Percentiles rank a stretch among this genome's conserved stretches.
Evolutionary conservation across 1,140 invertebrate species (phyloP).

Genomic region (Ericerus pela): DNA sequence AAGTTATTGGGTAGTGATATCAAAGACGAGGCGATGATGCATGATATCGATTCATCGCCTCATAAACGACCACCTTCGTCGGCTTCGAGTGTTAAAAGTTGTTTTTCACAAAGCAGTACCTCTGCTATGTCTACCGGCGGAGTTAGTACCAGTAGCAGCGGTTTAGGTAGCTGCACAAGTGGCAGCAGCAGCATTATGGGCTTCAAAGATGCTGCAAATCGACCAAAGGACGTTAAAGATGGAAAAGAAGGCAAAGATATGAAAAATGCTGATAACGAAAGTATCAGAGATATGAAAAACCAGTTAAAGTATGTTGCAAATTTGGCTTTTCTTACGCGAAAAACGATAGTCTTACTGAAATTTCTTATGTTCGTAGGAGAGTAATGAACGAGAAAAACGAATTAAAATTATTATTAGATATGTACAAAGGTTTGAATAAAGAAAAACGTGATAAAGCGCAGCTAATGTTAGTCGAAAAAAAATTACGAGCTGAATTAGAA

Average conservation of each 20-base stretch:
- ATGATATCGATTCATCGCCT: too few species aligned
- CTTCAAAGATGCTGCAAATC: not conserved
- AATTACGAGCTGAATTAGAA: slow-evolving; percentile 73
- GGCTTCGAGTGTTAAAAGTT: too few species aligned
- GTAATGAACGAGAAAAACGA: slow-evolving; percentile 81
- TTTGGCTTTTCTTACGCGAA: not conserved
- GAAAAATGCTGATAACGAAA: slow-evolving; percentile 40
- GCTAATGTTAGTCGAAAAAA: slow-evolving; percentile 88
- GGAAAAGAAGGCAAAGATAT: not conserved
- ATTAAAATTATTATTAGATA: slow-evolving; percentile 85
- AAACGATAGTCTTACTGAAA: not conserved
- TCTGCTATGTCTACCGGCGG: too few species aligned
- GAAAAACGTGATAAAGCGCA: slow-evolving; percentile 92
- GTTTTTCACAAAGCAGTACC: too few species aligned
- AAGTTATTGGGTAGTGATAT: too few species aligned
- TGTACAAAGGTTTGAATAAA: slow-evolving; percentile 93
- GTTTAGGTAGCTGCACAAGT: too few species aligned
- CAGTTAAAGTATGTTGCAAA: slow-evolving; percentile 93
- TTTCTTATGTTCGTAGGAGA: slow-evolving; percentile 48
- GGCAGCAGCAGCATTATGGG: too few species aligned
- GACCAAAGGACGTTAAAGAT: not conserved
- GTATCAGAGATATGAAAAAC: slow-evolving; percentile 70
- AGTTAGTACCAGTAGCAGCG: too few species aligned
- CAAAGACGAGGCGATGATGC: too few species aligned
- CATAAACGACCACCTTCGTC: too few species aligned